A percentile compares a stretch with the other conserved stretches of the same genome.
phyloP scores from a whole-genome alignment of 2,888 invertebrate species.

The Caradrina kadenii region DNA sequence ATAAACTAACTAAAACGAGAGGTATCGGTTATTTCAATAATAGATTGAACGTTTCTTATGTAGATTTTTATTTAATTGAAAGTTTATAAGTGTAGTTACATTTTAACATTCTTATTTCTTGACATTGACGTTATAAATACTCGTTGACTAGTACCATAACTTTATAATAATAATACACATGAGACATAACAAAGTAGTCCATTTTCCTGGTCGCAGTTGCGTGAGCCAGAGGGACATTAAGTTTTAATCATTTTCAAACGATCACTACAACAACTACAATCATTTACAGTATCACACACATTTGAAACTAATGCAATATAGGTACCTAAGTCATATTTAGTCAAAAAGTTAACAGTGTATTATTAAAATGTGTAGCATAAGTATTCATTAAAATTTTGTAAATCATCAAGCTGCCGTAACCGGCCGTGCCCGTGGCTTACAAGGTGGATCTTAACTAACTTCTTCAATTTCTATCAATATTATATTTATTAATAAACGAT shows the following conservation, averaged over 20 bases:
- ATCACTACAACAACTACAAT: slow-evolving; percentile 66
- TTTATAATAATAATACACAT: slow-evolving; percentile 75
- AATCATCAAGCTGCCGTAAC: slow-evolving; percentile 55
- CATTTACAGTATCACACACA: slow-evolving; percentile 69
- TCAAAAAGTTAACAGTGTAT: slow-evolving; percentile 68
- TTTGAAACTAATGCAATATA: slow-evolving; percentile 63
- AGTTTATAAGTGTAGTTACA: slow-evolving; percentile 85
- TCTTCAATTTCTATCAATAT: slow-evolving; percentile 45
- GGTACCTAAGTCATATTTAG: slow-evolving; percentile 43
- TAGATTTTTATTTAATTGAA: slow-evolving; percentile 88
- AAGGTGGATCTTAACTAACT: slow-evolving; percentile 55
- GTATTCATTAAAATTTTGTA: slow-evolving; percentile 49
- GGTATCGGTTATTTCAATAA: slow-evolving; percentile 75
- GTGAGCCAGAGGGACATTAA: slow-evolving; percentile 52
- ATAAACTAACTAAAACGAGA: slow-evolving; percentile 21
- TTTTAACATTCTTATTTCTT: slow-evolving; percentile 82
- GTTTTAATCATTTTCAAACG: slow-evolving; percentile 53
- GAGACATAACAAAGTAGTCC: slow-evolving; percentile 63
- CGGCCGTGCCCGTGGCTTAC: slow-evolving; percentile 53
- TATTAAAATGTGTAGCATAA: slow-evolving; percentile 65
- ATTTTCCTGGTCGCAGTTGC: slow-evolving; percentile 54
- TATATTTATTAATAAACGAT: slow-evolving; percentile 47
- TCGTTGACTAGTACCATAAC: slow-evolving; percentile 86
- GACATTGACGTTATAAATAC: slow-evolving; percentile 85
- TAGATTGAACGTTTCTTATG: slow-evolving; percentile 78